Conservation (phyloP, 1,140 invertebrate genomes). For the Trissolcus basalis region DNA sequence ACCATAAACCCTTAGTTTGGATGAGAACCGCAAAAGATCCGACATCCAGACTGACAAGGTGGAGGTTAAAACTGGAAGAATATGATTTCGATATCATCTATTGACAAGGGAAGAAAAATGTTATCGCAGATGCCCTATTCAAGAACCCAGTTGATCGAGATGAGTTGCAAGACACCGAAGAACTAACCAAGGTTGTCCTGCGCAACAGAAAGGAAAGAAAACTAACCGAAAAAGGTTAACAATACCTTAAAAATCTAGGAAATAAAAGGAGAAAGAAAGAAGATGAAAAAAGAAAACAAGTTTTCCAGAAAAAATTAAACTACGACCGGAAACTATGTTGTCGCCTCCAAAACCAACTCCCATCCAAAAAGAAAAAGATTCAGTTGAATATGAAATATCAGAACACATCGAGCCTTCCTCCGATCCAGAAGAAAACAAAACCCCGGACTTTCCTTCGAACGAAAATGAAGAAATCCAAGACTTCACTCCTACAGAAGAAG, state of each 20-base stretch:
- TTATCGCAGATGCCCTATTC: background rate
- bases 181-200: background rate
- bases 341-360: no score
- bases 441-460: no score
- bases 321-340: no score
- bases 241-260: no score
- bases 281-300: background rate
- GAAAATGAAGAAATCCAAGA: no score
- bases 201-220: background rate
- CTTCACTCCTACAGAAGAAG: no score
- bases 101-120: background rate
- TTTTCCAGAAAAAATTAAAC: background rate
- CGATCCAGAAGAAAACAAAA: no score
- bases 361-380: no score
- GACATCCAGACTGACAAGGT: background rate
- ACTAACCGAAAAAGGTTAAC: background rate
- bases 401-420: no score
- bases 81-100: background rate
- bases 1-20: conserved; percentile 46
- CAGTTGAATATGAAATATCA: no score
- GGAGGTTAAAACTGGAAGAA: background rate
- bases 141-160: background rate
- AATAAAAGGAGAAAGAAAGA: background rate
- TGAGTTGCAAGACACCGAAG: background rate
- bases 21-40: background rate